phyloP scores from a whole-genome alignment of 2,797 vertebrate species.

The Clarias pachynema region DNA sequence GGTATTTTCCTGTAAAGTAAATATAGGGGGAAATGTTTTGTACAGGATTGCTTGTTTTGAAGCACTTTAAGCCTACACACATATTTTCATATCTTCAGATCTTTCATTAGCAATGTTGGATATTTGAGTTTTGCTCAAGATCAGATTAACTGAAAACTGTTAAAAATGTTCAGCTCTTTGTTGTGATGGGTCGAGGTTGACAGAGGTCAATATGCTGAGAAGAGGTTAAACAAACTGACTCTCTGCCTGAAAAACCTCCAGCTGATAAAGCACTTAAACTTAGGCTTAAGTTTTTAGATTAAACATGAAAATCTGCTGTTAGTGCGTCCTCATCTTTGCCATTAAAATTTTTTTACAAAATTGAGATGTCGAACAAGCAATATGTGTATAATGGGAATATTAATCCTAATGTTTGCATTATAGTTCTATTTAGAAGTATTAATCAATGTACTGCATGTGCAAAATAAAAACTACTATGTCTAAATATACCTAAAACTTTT shows the following conservation, averaged over 20 bases:
- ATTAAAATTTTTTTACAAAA: conserved; percentile 1
- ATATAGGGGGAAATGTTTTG: too few species aligned
- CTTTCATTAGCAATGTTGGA: conserved; percentile 16
- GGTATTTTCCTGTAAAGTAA: neutral
- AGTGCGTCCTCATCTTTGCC: neutral
- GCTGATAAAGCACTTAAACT: conserved; percentile 53
- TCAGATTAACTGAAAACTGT: conserved; percentile 31
- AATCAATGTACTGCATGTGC: neutral
- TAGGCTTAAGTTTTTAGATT: conserved; percentile 59
- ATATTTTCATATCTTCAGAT: conserved; percentile 7
- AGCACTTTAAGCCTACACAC: neutral
- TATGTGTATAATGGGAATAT: neutral
- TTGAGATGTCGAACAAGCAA: neutral
- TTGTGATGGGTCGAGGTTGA: conserved; percentile 73
- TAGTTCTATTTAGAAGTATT: neutral
- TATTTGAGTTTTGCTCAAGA: conserved; percentile 33
- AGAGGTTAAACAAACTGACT: conserved; percentile 82
- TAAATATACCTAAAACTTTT: neutral
- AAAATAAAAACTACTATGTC: neutral
- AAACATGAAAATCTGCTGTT: conserved; percentile 39
- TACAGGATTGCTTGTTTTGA: neutral
- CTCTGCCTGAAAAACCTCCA: conserved; percentile 68
- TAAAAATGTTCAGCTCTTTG: conserved; percentile 65
- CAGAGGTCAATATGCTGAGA: conserved; percentile 80
- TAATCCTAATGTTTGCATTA: neutral